Percentiles rank a stretch among this genome's conserved stretches.
These are phyloP conservation scores for Elanoides forficatus DNA, from an alignment of 2,113 vertebrate species.

Conservation along the genomic window DNA sequence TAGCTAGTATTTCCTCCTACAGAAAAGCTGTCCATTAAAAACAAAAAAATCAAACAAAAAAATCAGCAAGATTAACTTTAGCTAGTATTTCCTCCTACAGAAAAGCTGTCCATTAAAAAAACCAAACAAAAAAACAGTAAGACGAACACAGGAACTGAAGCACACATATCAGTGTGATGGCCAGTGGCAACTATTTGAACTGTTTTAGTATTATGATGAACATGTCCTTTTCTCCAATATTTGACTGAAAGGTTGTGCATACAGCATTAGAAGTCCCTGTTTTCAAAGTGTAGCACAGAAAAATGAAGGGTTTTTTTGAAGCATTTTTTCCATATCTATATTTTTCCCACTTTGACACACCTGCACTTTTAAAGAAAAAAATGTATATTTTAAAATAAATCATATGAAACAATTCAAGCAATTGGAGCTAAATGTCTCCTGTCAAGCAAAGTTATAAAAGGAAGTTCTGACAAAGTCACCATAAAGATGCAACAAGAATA, in stretches of 20 bases:
- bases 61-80: no score
- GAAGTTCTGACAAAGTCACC: not conserved
- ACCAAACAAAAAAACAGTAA: not conserved
- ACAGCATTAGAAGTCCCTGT: not conserved
- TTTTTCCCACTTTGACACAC: not conserved
- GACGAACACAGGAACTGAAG: not conserved
- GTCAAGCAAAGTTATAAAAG: not conserved
- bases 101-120: not conserved
- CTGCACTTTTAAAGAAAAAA: no score
- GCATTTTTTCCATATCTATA: not conserved
- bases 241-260: not conserved
- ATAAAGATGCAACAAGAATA: not conserved
- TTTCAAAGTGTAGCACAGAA: not conserved
- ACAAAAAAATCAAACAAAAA: not conserved
- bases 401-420: not conserved
- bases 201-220: not conserved
- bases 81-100: not conserved
- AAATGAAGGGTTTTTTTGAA: not conserved
- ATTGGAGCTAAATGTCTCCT: not conserved
- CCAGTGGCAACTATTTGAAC: not conserved
- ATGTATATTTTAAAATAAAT: not conserved
- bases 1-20: not conserved
- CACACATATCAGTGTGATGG: not conserved
- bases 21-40: not conserved
- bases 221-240: not conserved